phyloP scores from a whole-genome alignment of 2,888 invertebrate genomes.

The Serripes groenlandicus region DNA sequence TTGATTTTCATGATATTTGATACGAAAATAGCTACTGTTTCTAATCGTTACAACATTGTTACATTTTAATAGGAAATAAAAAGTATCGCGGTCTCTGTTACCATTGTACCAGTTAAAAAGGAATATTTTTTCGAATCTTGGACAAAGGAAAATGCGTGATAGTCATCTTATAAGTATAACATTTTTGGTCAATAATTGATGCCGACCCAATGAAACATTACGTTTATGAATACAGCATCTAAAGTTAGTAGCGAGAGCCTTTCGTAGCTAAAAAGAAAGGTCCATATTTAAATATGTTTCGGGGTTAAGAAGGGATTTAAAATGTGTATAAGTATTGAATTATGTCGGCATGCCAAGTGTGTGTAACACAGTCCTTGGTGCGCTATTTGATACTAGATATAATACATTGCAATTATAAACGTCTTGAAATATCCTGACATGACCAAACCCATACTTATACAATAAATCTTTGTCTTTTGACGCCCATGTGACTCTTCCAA shows the following conservation, averaged over 20 bases:
- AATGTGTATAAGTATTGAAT: conserved; percentile 15
- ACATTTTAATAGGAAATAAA: not conserved
- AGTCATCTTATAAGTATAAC: not conserved
- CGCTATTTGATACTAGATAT: conserved; percentile 4
- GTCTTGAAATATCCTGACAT: conserved; percentile 19
- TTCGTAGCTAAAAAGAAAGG: conserved; percentile 14
- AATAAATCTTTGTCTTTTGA: conserved; percentile 5
- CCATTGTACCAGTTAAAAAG: not conserved
- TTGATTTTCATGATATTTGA: not conserved
- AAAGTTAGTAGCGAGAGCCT: conserved; percentile 21
- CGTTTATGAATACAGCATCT: conserved; percentile 25
- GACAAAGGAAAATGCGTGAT: not conserved
- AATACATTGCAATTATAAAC: conserved; percentile 16
- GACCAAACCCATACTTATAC: conserved; percentile 18
- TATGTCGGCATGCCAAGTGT: not conserved
- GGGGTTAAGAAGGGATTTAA: conserved; percentile 13
- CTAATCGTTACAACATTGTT: not conserved
- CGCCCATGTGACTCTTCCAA: conserved; percentile 27
- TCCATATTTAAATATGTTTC: conserved; percentile 34
- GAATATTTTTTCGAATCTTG: not conserved
- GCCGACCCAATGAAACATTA: conserved; percentile 15
- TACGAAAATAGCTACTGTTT: not conserved
- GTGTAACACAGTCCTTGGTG: not conserved
- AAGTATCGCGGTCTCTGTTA: not conserved
- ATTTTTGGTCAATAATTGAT: not conserved